These are phyloP conservation scores for Setipinna tenuifilis DNA, from an alignment of 2,797 vertebrate species.

Conservation along the genomic window DNA sequence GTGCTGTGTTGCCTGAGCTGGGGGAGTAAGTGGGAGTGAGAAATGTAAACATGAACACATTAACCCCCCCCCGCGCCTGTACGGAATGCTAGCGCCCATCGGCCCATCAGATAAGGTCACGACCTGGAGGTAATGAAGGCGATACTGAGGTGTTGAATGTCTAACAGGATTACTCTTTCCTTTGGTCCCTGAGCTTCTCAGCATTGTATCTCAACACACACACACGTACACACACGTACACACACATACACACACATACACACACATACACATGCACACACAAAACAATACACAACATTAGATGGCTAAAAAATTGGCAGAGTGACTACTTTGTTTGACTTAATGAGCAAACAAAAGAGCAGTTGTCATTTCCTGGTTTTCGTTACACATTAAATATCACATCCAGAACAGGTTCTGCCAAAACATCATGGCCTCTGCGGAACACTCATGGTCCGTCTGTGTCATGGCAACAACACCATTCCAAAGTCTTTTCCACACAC, in stretches of 20 bases:
- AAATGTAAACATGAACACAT: not conserved
- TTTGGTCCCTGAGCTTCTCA: no score
- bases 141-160: no score
- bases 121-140: no score
- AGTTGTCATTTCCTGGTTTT: not conserved
- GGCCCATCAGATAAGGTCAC: no score
- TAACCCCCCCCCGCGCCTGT: no score
- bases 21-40: not conserved
- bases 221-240: not conserved
- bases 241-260: slow-evolving; percentile 7
- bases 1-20: not conserved
- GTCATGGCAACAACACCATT: slow-evolving; percentile 42
- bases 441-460: not conserved
- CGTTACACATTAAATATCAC: not conserved
- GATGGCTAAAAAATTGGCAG: not conserved
- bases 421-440: not conserved
- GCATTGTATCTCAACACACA: no score
- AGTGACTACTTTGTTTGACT: not conserved
- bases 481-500: not conserved
- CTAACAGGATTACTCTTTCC: no score
- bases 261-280: not conserved
- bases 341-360: no score
- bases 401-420: not conserved
- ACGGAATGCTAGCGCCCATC: no score
- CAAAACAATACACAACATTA: not conserved